Base-by-base conservation (phyloP, 2,113 vertebrate genomes). In the Polypterus bichir region DNA sequence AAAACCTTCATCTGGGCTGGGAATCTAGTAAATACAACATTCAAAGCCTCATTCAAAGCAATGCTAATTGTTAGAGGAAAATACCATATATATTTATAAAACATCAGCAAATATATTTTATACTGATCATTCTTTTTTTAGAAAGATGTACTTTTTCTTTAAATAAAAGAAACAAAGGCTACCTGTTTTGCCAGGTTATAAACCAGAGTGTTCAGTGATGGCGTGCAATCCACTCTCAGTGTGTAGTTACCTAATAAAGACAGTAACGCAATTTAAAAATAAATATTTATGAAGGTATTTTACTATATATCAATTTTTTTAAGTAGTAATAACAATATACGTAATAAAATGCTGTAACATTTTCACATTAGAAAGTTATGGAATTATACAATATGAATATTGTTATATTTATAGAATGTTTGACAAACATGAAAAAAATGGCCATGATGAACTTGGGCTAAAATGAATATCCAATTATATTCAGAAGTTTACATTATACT, bases 161-260 rank as follows among this genome's bases (percentile, higher is more conserved):
- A 27, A 27, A 27, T 27, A 27, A 27, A 27, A 27, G 46, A 57
- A 57, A n/a, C 8, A 54, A 59, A 52, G 10, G 67, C 76, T 81
- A 98, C 94, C 89, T 94, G 83, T 82, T 92, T 92, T 6, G 94
- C 91, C 70, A 98, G 65, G 60, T 89, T 77, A 68, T 98, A 97
- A 3, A 93, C 89, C 67, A 98, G 47, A 4, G 81, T 88, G 79
- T 93, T 78, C 60, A 98, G 83, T 65, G 96, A 92, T 0, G 96
- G 96, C 3, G 91, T 92, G 66, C 92, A 98, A 75, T 98, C 96
- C 56, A 95, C 89, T 76, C 96, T 87, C 70, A 98, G 76, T 0
- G 96, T 98, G 77, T 95, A 96, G 84, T 94, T 98, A 11, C 96
- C 94, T 98, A 73, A 27, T 59, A 80, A 84, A 73, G 46, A 61